Base-by-base conservation (phyloP, 2,797 vertebrate genomes). In the Acanthurus leucopareius region DNA sequence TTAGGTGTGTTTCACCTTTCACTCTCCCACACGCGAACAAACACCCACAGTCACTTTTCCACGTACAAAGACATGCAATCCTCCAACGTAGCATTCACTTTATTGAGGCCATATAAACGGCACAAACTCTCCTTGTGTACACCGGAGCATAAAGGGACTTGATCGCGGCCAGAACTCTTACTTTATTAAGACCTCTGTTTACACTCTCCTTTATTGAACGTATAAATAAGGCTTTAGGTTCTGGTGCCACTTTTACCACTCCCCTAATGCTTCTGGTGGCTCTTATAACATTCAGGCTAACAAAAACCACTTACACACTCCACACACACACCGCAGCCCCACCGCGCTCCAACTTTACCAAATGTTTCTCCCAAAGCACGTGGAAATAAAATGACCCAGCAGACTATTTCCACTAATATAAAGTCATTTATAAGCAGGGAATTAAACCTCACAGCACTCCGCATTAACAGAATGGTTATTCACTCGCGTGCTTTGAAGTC, bases 141-240 rank as follows among this genome's bases (percentile, higher is more conserved):
- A 63, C 77, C 20, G 56, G 67, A 76, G 76, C 86, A 71, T 85
- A 85, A 88, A 88, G 88, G 73, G 72, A 87, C 73, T 73, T 57
- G 79, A 89, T 88, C 80, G 47, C 56, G 82, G 75, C 80, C 83
- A 90, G 86, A 87, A 70, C 54, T 54, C 68, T 25, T 25, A 66
- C 83, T 93, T 92, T 94, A 94, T 93, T 90, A 92, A 93, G 86
- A 90, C 88, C 79, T 80, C 83, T 93, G 91, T 94, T 94, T 94
- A 93, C 85, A 72, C 86, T 91, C 69, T 57, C 45, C 79, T 93
- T 94, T 94, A 95, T 94, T 94, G 91, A 92, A 90, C 73, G 6
- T 90, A 93, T 95, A 93, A 95, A 95, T 93, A 92, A 93, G 79
- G n/a, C 69, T 53, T 38, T 1, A 15, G 62, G 81, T 75, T 64